Conservation (phyloP, 2,888 invertebrate genomes). For the Aspidiotus destructor region DNA sequence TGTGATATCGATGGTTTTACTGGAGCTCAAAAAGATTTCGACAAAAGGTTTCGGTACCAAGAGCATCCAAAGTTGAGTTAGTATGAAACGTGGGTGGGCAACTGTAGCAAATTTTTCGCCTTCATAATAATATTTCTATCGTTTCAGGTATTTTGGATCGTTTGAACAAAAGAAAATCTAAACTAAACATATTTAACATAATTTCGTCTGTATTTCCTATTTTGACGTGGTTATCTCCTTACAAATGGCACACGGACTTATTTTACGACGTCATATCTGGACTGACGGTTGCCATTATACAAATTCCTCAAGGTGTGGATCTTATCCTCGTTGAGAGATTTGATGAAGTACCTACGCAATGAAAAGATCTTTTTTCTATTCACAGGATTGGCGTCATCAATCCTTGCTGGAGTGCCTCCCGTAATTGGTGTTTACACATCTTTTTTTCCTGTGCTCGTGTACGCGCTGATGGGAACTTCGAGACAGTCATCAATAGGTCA, state of each 20-base stretch:
- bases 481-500: constrained; percentile 75
- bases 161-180: constrained; percentile 12
- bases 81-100: neutral
- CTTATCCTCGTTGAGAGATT: too few relatives aligned
- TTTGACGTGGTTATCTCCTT: constrained; percentile 49
- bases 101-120: too few relatives aligned
- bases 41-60: constrained; percentile 19
- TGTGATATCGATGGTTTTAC: too few relatives aligned
- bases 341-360: too few relatives aligned
- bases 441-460: constrained; percentile 52
- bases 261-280: constrained; percentile 69
- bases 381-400: constrained; percentile 43
- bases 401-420: constrained; percentile 41
- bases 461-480: constrained; percentile 61
- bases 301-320: constrained; percentile 68
- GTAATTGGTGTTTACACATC: constrained; percentile 51
- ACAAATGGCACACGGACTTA: constrained; percentile 53
- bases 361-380: neutral
- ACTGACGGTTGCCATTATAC: constrained; percentile 77
- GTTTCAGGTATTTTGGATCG: constrained; percentile 15
- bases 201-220: constrained; percentile 23
- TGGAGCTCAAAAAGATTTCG: constrained; percentile 22
- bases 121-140: too few relatives aligned
- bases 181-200: constrained; percentile 11
- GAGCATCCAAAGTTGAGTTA: constrained; percentile 20